phyloP scores from a whole-genome alignment of 2,888 invertebrate genomes.

The Drosophila dives region DNA sequence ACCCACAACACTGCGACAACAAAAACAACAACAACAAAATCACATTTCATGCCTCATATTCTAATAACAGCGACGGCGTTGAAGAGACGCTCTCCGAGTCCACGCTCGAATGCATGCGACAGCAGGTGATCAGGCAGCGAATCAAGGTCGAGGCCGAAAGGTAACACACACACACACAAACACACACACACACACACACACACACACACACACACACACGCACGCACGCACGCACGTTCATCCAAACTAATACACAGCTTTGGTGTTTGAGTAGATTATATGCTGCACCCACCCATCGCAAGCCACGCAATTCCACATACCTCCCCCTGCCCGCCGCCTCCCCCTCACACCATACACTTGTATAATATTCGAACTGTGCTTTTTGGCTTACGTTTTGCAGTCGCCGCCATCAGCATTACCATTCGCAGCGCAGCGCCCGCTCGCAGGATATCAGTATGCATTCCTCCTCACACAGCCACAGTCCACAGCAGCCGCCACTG shows the following conservation, averaged over 20 bases:
- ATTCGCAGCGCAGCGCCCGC: slow-evolving; percentile 87
- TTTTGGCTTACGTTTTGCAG: slow-evolving; percentile 80
- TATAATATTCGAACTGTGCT: slow-evolving; percentile 34
- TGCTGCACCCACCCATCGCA: not conserved
- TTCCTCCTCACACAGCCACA: slow-evolving; percentile 53
- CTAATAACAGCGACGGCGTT: slow-evolving; percentile 67
- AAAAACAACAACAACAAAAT: slow-evolving; percentile 14
- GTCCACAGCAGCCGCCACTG: slow-evolving; percentile 35
- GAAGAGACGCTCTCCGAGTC: slow-evolving; percentile 91
- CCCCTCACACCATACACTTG: slow-evolving; percentile 32
- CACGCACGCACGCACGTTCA: slow-evolving; percentile 1
- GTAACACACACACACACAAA: slow-evolving; percentile 85
- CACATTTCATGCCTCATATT: slow-evolving; percentile 14
- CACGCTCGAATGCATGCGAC: slow-evolving; percentile 92
- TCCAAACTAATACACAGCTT: not conserved
- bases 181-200: slow-evolving; percentile 23
- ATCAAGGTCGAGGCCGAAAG: slow-evolving; percentile 93
- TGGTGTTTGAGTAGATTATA: not conserved
- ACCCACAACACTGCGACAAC: slow-evolving; percentile 17
- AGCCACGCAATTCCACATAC: not conserved
- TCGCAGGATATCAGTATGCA: slow-evolving; percentile 86
- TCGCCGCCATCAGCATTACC: slow-evolving; percentile 89
- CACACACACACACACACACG: not conserved
- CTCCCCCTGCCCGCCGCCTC: not conserved
- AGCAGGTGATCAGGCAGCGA: slow-evolving; percentile 91